Evolutionary conservation across 2,888 invertebrate species (phyloP).

Genomic region (Rosalia funebris): DNA sequence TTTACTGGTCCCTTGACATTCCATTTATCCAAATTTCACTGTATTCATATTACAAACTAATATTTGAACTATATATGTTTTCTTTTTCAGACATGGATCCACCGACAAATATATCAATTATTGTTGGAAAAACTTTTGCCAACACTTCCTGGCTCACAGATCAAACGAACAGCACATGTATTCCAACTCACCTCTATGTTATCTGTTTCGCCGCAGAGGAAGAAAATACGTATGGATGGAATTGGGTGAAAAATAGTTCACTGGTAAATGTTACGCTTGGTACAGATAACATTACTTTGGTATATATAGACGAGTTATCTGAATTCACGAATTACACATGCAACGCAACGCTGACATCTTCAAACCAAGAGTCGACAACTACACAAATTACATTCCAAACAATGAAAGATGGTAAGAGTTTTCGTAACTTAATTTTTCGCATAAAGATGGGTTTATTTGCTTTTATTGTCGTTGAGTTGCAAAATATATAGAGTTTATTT

Average conservation of each 20-base stretch:
- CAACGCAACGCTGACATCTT: neutral
- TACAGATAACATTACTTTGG: neutral
- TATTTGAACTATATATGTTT: too few relatives aligned
- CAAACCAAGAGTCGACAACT: neutral
- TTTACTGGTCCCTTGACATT: too few relatives aligned
- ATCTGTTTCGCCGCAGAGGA: neutral
- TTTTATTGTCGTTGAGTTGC: too few relatives aligned
- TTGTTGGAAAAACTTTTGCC: neutral
- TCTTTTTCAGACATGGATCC: conserved; percentile 11
- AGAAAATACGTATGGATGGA: conserved; percentile 1
- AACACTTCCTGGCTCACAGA: neutral
- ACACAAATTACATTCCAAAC: neutral
- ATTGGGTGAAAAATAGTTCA: conserved; percentile 5
- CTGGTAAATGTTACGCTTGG: neutral
- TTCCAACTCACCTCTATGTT: neutral
- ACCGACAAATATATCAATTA: neutral
- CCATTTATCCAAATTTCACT: too few relatives aligned
- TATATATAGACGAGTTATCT: neutral
- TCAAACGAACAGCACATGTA: neutral
- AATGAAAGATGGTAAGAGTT: too few relatives aligned
- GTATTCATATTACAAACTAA: too few relatives aligned
- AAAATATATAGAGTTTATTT: too few relatives aligned
- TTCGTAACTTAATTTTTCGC: too few relatives aligned
- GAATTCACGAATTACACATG: conserved; percentile 21
- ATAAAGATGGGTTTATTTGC: too few relatives aligned